Base-by-base conservation (phyloP, 2,888 invertebrate species). In the Drosophila melanosoma region DNA sequence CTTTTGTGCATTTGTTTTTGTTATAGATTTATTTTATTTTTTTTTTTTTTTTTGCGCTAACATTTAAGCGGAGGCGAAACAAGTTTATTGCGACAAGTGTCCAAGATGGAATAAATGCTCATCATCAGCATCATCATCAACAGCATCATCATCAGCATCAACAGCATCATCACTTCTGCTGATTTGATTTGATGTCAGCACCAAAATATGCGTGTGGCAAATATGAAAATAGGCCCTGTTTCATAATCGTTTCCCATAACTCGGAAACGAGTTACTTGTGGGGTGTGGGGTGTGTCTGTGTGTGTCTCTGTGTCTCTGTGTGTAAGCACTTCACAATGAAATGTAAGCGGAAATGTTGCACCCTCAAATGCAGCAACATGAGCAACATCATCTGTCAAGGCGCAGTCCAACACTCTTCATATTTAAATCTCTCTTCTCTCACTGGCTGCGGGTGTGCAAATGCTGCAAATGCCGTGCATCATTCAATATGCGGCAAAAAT, bases 31-130 rank as follows among this genome's bases (percentile, higher is more conserved):
- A 5, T 3, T 15, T 1, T n/a, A n/a, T 40, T 10, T 40, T 10
- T 26, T 26, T 17, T 29, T 49, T 3, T 53, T 12, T 65, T 59
- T 66, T 49, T 64, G 29, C 20, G 36, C 56, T 62, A 51, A 12
- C 20, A 26, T 35, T 49, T 45, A 54, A 57, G 69, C 61, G 84
- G 82, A 80, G 85, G 81, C 82, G 82, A 82, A 81, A 87, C 87
- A 51, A 65, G 81, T 82, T 82, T 87, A 57, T 58, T 64, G 69
- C 75, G 79, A 87, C 82, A 82, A 82, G 87, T 87, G 82, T 69
- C 81, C 60, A 71, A 84, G 45, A 61, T 69, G 61, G 66, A 61
- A 63, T 60, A 67, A 62, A 64, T 53, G 61, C 68, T 56, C 56
- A 56, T 56, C 54, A 54, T 26, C 36, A 54, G 20, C 17, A 38